A percentile compares a stretch with the other conserved stretches of the same genome.
These are phyloP conservation scores for Orussus abietinus DNA, from an alignment of 1,140 invertebrate genomes.

Conservation along the genomic window DNA sequence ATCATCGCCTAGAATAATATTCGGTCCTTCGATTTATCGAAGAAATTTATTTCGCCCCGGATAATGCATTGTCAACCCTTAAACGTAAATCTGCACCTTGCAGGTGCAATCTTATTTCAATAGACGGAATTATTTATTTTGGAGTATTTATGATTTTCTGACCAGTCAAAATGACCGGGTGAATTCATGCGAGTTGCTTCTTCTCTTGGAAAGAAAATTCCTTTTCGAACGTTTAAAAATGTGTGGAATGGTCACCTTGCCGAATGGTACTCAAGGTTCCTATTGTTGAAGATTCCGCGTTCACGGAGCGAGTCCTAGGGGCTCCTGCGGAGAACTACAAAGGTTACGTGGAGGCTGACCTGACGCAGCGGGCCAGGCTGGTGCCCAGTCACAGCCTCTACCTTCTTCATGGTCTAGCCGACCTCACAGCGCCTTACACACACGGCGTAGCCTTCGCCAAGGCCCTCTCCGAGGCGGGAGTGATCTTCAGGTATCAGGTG, in stretches of 20 bases:
- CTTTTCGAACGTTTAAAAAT: too few relatives aligned
- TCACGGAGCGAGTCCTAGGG: constrained; percentile 89
- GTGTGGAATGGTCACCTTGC: too few relatives aligned
- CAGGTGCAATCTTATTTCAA: too few relatives aligned
- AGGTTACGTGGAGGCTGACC: constrained; percentile 88
- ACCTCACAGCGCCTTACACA: constrained; percentile 88
- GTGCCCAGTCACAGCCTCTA: constrained; percentile 83
- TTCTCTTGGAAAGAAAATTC: too few relatives aligned
- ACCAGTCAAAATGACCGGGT: too few relatives aligned
- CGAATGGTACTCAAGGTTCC: too few relatives aligned
- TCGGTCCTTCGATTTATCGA: not conserved
- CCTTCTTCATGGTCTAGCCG: constrained; percentile 84
- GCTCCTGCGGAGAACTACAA: constrained; percentile 84
- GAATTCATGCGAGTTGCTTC: too few relatives aligned
- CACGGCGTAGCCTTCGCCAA: constrained; percentile 85
- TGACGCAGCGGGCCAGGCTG: constrained; percentile 78
- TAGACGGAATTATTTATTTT: too few relatives aligned
- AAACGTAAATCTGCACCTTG: too few relatives aligned
- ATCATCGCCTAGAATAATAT: not conserved
- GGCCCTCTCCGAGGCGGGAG: constrained; percentile 78
- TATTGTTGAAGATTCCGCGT: constrained; percentile 84
- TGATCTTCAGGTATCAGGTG: constrained; percentile 90
- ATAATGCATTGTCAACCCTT: too few relatives aligned
- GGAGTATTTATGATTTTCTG: too few relatives aligned
- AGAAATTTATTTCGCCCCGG: constrained; percentile 9